Percentiles rank a stretch among this genome's conserved stretches.
Conservation (phyloP, 2,113 vertebrate genomes). For the western clawed frog (Xenopus tropicalis) region DNA sequence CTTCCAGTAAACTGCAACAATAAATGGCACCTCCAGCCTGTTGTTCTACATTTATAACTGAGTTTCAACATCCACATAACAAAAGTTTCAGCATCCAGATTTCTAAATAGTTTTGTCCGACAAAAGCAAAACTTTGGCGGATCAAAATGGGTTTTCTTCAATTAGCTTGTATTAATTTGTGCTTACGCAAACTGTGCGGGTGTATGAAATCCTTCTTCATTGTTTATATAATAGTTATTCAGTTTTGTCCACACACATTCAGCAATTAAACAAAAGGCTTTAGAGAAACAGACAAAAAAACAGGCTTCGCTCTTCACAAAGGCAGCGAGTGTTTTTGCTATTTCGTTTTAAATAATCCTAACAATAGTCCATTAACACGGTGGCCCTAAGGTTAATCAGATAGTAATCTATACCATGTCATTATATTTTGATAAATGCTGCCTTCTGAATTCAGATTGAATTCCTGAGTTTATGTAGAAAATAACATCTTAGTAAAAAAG, state of each 20-base stretch:
- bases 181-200: slow-evolving; percentile 27
- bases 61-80: too few species aligned
- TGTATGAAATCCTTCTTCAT: slow-evolving; percentile 16
- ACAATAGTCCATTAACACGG: slow-evolving; percentile 40
- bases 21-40: too few species aligned
- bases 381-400: slow-evolving; percentile 39
- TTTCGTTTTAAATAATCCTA: slow-evolving; percentile 24
- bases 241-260: slow-evolving; percentile 16
- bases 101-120: slow-evolving; percentile 4
- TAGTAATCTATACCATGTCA: slow-evolving; percentile 23
- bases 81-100: neutral
- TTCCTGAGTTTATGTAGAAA: slow-evolving; percentile 5
- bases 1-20: too few species aligned
- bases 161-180: slow-evolving; percentile 23
- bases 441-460: neutral
- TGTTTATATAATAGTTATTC: slow-evolving; percentile 34
- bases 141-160: slow-evolving; percentile 5
- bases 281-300: slow-evolving; percentile 25
- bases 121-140: slow-evolving; percentile 20
- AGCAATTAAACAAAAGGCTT: slow-evolving; percentile 36
- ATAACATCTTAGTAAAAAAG: too few species aligned
- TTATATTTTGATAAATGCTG: slow-evolving; percentile 20
- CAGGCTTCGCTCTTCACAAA: slow-evolving; percentile 24
- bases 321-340: slow-evolving; percentile 29
- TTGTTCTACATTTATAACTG: too few species aligned